phyloP scores from a whole-genome alignment of 2,797 vertebrate genomes.

The Trichosurus vulpecula region DNA sequence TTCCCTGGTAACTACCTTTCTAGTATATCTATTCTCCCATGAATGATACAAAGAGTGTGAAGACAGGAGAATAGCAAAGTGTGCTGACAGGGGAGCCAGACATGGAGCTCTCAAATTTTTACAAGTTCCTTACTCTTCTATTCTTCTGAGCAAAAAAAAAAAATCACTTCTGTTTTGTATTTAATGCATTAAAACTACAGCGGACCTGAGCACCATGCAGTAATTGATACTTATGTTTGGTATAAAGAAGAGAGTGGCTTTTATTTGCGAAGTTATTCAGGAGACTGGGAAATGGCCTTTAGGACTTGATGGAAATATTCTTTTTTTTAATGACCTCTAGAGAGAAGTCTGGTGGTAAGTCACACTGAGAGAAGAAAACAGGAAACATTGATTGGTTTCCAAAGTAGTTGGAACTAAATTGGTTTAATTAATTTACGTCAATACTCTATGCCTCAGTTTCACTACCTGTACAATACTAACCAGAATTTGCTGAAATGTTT shows the following conservation, averaged over 20 bases:
- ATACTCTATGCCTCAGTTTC: neutral
- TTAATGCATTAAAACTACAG: neutral
- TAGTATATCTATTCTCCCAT: neutral
- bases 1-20: neutral
- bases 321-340: neutral
- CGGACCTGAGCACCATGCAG: neutral
- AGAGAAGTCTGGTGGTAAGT: neutral
- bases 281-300: neutral
- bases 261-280: neutral
- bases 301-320: constrained; percentile 11
- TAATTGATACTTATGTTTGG: neutral
- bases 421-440: neutral
- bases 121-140: neutral
- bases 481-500: neutral
- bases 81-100: neutral
- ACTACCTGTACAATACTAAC: neutral
- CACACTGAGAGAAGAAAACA: neutral
- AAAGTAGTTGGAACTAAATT: neutral
- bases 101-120: neutral
- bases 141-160: neutral
- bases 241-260: neutral
- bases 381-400: neutral
- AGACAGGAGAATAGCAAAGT: neutral
- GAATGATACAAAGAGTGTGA: neutral
- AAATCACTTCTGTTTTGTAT: neutral